Base-by-base conservation (phyloP, 2,113 vertebrate species). In the Microtus richardsoni region DNA sequence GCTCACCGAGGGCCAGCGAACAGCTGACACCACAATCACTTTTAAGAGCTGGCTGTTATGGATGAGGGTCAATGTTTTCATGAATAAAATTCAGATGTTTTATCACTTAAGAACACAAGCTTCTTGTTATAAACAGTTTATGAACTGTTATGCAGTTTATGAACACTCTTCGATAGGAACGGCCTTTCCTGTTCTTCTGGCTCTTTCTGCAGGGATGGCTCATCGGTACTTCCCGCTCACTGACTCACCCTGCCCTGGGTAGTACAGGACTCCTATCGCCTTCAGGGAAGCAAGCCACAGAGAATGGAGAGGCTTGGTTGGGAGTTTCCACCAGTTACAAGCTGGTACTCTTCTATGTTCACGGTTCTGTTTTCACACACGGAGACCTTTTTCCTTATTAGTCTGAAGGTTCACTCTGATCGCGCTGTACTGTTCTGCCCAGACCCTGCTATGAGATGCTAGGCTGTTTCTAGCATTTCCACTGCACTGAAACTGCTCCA, bases 241-340 rank as follows among this genome's bases (percentile, higher is more conserved):
- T 41, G 64, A 88, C 41, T 83, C 64, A 80, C 66, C 22, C 62
- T 41, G 41, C 28, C 8, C 13, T 36, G 12, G 33, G 39, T 33
- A 22, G 28, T 52, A 49, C 2, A 47, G 49, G 58, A 58, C 24
- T 62, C 68, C 21, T 91, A 41, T 41, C 24, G 64, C 86, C 75
- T 70, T 77, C 28, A 73, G 64, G 52, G 79, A 91, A 89, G 70
- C 52, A 41, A 86, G 52, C 36, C 47, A 66, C 80, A 68, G 89
- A 66, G 89, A 79, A 79, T 58, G 71, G 24, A 89, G 78, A 58
- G 66, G 58, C 33, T 85, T 92, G 60, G 62, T 88, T 92, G 60
- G 62, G 52, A 95, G 79, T 41, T 33, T 84, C 75, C 30, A 82
- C 41, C 30, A 82, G n/a, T 71, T 93, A 74, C n/a, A 95, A 78